These are phyloP conservation scores for Jordanella pulchra DNA, from an alignment of 2,797 vertebrate species.

Conservation along the genomic window DNA sequence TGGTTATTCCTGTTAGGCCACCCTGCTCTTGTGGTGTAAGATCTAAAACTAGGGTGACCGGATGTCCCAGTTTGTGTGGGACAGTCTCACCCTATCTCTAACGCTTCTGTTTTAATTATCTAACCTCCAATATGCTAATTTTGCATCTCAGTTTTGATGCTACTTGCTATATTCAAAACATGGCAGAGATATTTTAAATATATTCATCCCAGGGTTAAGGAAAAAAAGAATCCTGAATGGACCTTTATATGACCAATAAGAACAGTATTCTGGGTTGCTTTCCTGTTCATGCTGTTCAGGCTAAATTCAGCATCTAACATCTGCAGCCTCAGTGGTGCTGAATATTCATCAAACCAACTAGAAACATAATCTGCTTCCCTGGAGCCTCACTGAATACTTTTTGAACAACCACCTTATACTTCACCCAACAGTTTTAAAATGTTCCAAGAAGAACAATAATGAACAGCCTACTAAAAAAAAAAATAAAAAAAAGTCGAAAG, in stretches of 20 bases:
- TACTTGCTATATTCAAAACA: too few relatives aligned
- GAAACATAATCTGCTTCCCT: neutral
- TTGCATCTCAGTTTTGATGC: too few relatives aligned
- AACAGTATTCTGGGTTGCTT: conserved; percentile 6
- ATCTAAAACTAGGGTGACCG: too few relatives aligned
- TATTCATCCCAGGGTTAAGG: neutral
- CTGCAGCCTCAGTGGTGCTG: conserved; percentile 5
- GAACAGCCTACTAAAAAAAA: too few relatives aligned
- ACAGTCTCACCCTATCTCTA: too few relatives aligned
- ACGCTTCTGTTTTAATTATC: too few relatives aligned
- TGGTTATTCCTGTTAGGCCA: too few relatives aligned
- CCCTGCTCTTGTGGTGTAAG: too few relatives aligned
- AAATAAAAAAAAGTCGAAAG: too few relatives aligned
- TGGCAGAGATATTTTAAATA: neutral
- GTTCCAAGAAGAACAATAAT: neutral
- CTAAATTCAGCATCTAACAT: conserved; percentile 8
- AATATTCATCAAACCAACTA: conserved; percentile 11
- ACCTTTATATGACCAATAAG: neutral
- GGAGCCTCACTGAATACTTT: neutral
- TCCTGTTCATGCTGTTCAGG: neutral
- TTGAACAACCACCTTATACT: neutral
- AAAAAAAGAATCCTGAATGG: neutral
- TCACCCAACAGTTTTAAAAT: too few relatives aligned
- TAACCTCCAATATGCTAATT: too few relatives aligned
- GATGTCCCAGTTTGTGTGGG: too few relatives aligned